phyloP scores from a whole-genome alignment of 2,113 vertebrate genomes.

The Megaceryle maxima region DNA sequence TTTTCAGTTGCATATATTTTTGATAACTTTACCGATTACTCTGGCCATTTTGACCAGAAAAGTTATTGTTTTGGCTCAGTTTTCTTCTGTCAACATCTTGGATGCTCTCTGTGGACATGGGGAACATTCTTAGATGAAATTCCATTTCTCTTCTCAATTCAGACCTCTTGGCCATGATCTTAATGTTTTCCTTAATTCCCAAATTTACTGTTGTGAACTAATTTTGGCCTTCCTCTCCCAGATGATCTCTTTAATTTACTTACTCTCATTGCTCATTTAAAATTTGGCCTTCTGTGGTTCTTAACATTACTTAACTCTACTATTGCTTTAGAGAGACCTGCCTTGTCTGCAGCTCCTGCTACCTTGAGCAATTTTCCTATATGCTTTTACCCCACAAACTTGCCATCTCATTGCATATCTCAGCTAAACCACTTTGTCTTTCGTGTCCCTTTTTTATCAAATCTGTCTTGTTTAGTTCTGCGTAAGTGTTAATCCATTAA shows the following conservation, averaged over 20 bases:
- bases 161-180: slow-evolving; percentile 17
- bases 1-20: not conserved
- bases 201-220: not conserved
- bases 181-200: not conserved
- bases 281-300: slow-evolving; percentile 9
- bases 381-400: not conserved
- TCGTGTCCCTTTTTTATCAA: not conserved
- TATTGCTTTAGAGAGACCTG: slow-evolving; percentile 43
- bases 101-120: slow-evolving; percentile 1
- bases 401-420: not conserved
- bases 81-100: not conserved
- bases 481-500: not conserved
- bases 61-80: not conserved
- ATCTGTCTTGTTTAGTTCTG: not conserved
- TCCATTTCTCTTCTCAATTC: slow-evolving; percentile 52
- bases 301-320: not conserved
- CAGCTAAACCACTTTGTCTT: not conserved
- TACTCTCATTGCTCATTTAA: not conserved
- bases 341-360: slow-evolving; percentile 54
- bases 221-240: slow-evolving; percentile 19
- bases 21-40: not conserved
- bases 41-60: not conserved
- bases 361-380: not conserved
- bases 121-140: not conserved
- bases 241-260: slow-evolving; percentile 20